Evolutionary conservation across 30 jellyfish, hydroid and myxozoan genomes (phyloP).

Genomic region (Phacellophora camtschatica): DNA sequence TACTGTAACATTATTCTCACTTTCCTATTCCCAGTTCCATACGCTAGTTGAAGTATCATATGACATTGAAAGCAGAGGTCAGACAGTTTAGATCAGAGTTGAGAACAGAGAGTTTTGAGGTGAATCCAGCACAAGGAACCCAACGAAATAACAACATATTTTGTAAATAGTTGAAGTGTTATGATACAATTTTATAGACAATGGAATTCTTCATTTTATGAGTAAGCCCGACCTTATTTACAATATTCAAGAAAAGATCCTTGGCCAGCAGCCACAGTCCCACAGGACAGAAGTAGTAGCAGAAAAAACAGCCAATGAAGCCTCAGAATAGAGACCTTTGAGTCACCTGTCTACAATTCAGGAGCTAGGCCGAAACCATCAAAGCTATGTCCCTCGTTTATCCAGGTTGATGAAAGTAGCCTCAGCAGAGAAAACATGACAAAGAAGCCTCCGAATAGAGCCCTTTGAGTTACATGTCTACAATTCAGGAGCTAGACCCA

Average conservation of each 20-base stretch:
- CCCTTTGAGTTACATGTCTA: background rate
- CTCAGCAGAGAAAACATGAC: background rate
- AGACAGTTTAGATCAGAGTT: too few species aligned
- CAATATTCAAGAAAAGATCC: background rate
- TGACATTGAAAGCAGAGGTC: too few species aligned
- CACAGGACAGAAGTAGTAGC: background rate
- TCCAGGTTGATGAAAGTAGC: background rate
- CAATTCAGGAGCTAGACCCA: conserved; percentile 15
- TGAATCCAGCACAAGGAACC: too few species aligned
- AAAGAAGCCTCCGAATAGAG: background rate
- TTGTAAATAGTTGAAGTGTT: too few species aligned
- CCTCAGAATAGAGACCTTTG: background rate
- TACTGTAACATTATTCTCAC: too few species aligned
- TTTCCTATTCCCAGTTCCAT: too few species aligned
- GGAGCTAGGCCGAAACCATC: conserved; percentile 21
- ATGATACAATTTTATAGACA: too few species aligned
- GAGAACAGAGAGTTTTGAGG: too few species aligned
- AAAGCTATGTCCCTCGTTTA: background rate
- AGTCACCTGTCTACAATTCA: conserved; percentile 9
- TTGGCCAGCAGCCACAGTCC: background rate
- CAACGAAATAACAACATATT: too few species aligned
- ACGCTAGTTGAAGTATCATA: too few species aligned
- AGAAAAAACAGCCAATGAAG: background rate
- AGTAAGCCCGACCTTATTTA: too few species aligned
- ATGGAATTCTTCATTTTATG: too few species aligned